These are phyloP conservation scores for Eciton burchellii DNA, from an alignment of 1,140 invertebrate genomes.

Conservation along the genomic window DNA sequence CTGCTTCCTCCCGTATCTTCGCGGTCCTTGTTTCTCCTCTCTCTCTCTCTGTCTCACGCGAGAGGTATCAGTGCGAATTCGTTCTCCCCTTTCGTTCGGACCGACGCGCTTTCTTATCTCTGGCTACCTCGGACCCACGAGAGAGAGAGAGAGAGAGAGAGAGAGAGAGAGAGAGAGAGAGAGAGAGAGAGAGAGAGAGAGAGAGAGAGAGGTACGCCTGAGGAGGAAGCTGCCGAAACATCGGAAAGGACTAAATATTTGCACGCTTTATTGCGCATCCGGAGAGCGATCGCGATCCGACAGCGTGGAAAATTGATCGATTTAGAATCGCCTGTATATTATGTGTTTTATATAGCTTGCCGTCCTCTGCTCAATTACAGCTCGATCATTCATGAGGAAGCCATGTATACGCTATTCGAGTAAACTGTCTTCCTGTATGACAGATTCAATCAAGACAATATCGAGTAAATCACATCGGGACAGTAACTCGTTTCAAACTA, in stretches of 20 bases:
- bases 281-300: constrained; percentile 47
- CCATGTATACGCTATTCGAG: constrained; percentile 7
- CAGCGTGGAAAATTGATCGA: constrained; percentile 45
- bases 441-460: constrained; percentile 16
- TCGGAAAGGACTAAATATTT: constrained; percentile 46
- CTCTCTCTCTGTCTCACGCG: not conserved
- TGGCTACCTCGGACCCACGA: constrained; percentile 48
- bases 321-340: constrained; percentile 34
- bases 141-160: too few species aligned
- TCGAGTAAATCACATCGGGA: not conserved
- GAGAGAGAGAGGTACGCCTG: too few species aligned
- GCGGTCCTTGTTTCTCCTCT: constrained; percentile 30
- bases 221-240: constrained; percentile 61
- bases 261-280: constrained; percentile 64
- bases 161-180: too few species aligned
- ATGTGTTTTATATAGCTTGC: not conserved
- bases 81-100: constrained; percentile 16
- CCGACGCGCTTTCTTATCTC: constrained; percentile 67
- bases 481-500: not conserved
- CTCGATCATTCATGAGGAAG: not conserved
- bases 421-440: not conserved
- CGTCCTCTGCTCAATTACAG: constrained; percentile 2
- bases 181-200: too few species aligned
- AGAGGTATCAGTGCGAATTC: too few species aligned
- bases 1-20: constrained; percentile 16